A percentile compares a stretch with the other conserved stretches of the same genome.
phyloP scores from a whole-genome alignment of 2,113 vertebrate species.

The Gallinago media region DNA sequence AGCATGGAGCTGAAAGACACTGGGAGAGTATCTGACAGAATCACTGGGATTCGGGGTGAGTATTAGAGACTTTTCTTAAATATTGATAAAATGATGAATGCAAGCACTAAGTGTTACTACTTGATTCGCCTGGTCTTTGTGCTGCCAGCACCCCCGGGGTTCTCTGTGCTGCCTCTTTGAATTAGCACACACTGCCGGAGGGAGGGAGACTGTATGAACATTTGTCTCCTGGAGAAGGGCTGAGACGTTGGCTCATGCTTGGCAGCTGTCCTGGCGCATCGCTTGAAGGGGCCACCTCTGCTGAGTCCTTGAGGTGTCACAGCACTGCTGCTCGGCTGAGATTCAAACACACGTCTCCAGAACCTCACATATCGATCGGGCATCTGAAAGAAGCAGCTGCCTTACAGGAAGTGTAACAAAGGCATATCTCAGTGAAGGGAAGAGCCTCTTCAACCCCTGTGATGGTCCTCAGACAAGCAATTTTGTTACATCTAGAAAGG shows the following conservation, averaged over 20 bases:
- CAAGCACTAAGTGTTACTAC: background rate
- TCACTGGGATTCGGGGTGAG: background rate
- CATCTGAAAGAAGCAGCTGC: background rate
- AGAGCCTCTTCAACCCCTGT: background rate
- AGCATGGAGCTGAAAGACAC: background rate
- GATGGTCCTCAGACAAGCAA: background rate
- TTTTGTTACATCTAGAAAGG: background rate
- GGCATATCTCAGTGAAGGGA: background rate
- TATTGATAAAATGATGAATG: background rate
- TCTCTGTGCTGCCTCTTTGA: background rate
- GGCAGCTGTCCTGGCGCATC: background rate
- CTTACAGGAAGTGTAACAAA: background rate
- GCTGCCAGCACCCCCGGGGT: background rate
- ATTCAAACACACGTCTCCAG: background rate
- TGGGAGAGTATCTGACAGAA: background rate
- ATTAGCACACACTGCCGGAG: background rate
- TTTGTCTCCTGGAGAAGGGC: background rate
- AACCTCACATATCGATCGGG: background rate
- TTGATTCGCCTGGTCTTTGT: background rate
- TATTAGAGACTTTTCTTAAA: background rate
- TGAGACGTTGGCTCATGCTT: background rate
- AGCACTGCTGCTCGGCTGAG: background rate
- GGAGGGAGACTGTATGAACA: background rate
- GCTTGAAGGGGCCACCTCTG: background rate
- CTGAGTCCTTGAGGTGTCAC: background rate